phyloP scores from a whole-genome alignment of 2,113 vertebrate genomes.

The Tragelaphus strepsiceros region DNA sequence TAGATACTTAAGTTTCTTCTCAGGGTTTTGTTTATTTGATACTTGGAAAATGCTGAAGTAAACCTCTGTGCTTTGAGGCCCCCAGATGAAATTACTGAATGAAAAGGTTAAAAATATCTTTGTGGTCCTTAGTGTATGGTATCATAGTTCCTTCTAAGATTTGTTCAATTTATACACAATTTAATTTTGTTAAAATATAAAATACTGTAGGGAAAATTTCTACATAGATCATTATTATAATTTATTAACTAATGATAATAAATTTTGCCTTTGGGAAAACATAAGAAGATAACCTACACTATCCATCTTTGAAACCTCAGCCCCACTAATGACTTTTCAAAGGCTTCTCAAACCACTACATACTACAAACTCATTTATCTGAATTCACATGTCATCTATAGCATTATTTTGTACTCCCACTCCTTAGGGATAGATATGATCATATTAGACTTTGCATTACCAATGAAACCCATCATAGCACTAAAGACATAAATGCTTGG shows the following conservation, averaged over 20 bases:
- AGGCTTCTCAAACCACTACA: not conserved
- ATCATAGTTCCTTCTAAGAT: not conserved
- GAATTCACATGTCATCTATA: not conserved
- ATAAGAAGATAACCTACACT: not conserved
- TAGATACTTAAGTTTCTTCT: not conserved
- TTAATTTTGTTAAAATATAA: slow-evolving; percentile 21
- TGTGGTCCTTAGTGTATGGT: not conserved
- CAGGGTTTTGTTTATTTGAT: not conserved
- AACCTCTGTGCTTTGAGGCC: not conserved
- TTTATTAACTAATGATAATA: not conserved
- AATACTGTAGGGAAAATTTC: not conserved
- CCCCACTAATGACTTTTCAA: not conserved
- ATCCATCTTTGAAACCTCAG: not conserved
- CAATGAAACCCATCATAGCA: not conserved
- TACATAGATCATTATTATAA: not conserved
- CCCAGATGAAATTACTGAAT: not conserved
- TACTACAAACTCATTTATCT: not conserved
- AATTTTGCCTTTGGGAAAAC: not conserved
- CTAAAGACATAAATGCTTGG: not conserved
- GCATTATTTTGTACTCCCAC: not conserved
- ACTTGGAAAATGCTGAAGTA: not conserved
- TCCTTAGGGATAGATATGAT: not conserved
- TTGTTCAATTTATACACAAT: not conserved
- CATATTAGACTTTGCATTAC: not conserved
- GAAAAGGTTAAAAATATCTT: not conserved